Percentiles rank a stretch among this genome's conserved stretches.
Evolutionary conservation across 2,888 invertebrate genomes (phyloP).

Genomic region (Trichogramma dendrolimi): DNA sequence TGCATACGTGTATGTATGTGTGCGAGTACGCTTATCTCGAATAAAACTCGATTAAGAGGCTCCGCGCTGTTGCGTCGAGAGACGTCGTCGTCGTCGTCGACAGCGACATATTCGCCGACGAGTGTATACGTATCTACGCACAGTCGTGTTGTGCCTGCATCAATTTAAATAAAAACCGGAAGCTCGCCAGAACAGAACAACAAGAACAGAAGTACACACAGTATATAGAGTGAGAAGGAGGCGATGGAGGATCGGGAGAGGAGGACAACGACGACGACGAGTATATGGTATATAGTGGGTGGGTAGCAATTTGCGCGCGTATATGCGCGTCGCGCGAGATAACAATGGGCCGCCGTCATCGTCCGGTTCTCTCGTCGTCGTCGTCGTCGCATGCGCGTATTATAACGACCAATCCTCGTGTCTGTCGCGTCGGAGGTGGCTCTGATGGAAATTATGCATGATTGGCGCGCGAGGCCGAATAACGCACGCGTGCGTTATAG

Average conservation of each 20-base stretch:
- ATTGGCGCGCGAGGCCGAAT: constrained; percentile 36
- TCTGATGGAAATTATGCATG: constrained; percentile 49
- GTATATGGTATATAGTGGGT: background rate
- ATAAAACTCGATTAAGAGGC: no score
- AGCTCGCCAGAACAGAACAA: background rate
- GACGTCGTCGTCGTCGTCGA: no score
- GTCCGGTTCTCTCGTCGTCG: constrained; percentile 39
- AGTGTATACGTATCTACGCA: no score
- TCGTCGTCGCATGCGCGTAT: constrained; percentile 44
- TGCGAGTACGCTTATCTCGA: no score
- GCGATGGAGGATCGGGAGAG: no score
- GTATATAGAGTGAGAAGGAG: no score
- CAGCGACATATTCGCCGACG: no score
- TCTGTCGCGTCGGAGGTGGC: constrained; percentile 45
- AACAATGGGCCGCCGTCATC: constrained; percentile 8
- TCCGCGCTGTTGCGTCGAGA: no score
- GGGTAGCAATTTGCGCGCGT: background rate
- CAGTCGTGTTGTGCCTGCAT: no score
- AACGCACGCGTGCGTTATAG: background rate
- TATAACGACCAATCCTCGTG: no score
- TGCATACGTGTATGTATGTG: no score
- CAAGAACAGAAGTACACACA: background rate
- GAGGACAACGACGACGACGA: background rate
- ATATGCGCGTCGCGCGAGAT: background rate
- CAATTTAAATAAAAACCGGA: constrained; percentile 5